Conservation (phyloP, 30 jellyfish, hydroid and myxozoan genomes). For the Hydractinia symbiolongicarpus region DNA sequence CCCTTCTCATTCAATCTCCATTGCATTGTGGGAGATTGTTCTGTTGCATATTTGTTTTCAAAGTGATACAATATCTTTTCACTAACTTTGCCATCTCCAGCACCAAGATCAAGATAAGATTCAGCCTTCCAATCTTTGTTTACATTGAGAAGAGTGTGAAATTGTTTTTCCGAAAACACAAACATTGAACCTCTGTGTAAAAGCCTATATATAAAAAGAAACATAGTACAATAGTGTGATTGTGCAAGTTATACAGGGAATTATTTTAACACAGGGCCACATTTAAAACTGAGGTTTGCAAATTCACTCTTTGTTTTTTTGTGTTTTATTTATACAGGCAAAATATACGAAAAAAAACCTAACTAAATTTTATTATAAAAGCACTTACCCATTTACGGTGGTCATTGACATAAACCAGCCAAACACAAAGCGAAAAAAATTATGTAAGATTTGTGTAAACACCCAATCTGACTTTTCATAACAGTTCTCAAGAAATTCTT, state of each 20-base stretch:
- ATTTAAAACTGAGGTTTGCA: too few species aligned
- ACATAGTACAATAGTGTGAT: neutral
- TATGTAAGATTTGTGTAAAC: slow-evolving; percentile 70
- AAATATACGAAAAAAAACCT: too few species aligned
- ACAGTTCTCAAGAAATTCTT: slow-evolving; percentile 41
- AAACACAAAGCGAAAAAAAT: slow-evolving; percentile 36
- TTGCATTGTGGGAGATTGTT: slow-evolving; percentile 74
- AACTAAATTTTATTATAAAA: neutral
- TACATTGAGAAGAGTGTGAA: slow-evolving; percentile 41
- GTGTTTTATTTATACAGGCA: too few species aligned
- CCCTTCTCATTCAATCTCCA: slow-evolving; percentile 72
- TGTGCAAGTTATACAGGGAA: too few species aligned
- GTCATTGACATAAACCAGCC: slow-evolving; percentile 64
- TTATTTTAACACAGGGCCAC: too few species aligned
- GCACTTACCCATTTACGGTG: slow-evolving; percentile 66
- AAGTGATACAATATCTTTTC: slow-evolving; percentile 38
- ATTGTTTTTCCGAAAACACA: slow-evolving; percentile 74
- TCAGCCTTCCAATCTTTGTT: slow-evolving; percentile 36
- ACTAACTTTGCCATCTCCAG: slow-evolving; percentile 88
- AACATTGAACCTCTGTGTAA: slow-evolving; percentile 86
- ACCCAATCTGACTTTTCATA: slow-evolving; percentile 59
- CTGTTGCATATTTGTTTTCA: slow-evolving; percentile 55
- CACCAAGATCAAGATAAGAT: slow-evolving; percentile 76
- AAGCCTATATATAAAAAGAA: slow-evolving; percentile 33
- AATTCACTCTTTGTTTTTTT: too few species aligned